These are phyloP conservation scores for Creontiades dilutus DNA, from an alignment of 2,888 invertebrate genomes.

Conservation along the genomic window DNA sequence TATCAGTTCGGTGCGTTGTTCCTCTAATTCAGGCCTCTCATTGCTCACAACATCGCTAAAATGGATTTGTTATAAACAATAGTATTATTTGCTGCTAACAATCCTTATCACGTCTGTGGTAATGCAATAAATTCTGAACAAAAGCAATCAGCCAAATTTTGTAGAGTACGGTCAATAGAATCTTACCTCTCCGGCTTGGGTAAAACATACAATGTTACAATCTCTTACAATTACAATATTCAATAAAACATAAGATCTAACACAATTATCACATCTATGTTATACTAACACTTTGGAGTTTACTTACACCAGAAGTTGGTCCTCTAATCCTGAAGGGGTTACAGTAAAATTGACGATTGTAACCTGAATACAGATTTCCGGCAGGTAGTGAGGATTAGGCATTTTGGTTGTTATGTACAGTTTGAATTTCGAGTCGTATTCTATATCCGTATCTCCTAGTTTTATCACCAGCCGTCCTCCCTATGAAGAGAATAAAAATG, in stretches of 20 bases:
- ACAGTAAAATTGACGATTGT: conserved; percentile 96
- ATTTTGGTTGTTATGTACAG: conserved; percentile 95
- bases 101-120: too few species aligned
- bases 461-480: conserved; percentile 90
- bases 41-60: conserved; percentile 91
- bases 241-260: too few species aligned
- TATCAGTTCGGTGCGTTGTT: conserved; percentile 89
- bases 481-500: conserved; percentile 78
- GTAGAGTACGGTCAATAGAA: too few species aligned
- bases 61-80: background rate
- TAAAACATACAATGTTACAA: too few species aligned
- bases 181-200: too few species aligned
- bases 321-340: conserved; percentile 92
- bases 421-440: conserved; percentile 91
- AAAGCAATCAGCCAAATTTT: too few species aligned
- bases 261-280: too few species aligned
- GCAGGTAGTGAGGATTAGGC: conserved; percentile 95
- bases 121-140: too few species aligned
- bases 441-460: conserved; percentile 92
- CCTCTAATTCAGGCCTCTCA: conserved; percentile 92
- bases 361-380: conserved; percentile 95
- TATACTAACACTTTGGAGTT: background rate
- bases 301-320: conserved; percentile 86
- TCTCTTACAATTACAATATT: too few species aligned
- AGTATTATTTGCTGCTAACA: too few species aligned